phyloP scores from a whole-genome alignment of 1,140 invertebrate species.

The Euura lappo region DNA sequence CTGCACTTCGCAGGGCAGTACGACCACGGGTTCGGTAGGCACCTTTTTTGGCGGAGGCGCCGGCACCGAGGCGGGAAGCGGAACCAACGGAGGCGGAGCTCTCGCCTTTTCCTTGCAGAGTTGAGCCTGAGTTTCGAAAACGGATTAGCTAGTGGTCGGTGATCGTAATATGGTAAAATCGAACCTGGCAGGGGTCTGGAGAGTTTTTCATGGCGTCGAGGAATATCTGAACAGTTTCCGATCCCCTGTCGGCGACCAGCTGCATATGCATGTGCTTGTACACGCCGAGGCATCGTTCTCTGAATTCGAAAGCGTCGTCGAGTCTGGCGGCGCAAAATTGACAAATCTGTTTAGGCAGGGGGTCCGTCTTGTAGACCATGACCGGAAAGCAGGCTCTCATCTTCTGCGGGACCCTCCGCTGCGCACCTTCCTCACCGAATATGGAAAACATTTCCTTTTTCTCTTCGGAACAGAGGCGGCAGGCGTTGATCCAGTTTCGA shows the following conservation, averaged over 20 bases:
- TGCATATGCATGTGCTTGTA: slow-evolving; percentile 47
- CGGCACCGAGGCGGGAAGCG: slow-evolving; percentile 38
- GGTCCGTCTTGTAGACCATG: slow-evolving; percentile 49
- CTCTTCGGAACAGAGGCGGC: slow-evolving; percentile 48
- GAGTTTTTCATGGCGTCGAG: slow-evolving; percentile 49
- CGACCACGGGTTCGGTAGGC: slow-evolving; percentile 29
- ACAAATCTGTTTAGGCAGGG: slow-evolving; percentile 51
- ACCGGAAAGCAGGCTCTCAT: slow-evolving; percentile 46
- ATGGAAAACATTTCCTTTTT: slow-evolving; percentile 47
- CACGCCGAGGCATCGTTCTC: slow-evolving; percentile 45
- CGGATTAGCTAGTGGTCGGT: not conserved
- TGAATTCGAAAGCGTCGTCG: slow-evolving; percentile 47
- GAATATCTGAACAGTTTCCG: slow-evolving; percentile 42
- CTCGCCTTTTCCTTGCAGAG: slow-evolving; percentile 46
- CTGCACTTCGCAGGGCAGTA: slow-evolving; percentile 48
- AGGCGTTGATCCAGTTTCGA: slow-evolving; percentile 40
- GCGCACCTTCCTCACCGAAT: slow-evolving; percentile 45
- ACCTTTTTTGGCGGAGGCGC: slow-evolving; percentile 28
- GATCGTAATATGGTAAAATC: not conserved
- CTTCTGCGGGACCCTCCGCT: slow-evolving; percentile 45
- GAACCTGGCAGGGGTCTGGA: slow-evolving; percentile 49
- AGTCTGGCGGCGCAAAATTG: slow-evolving; percentile 50
- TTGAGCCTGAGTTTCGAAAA: slow-evolving; percentile 34
- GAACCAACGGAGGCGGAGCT: slow-evolving; percentile 49
- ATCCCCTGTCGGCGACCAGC: slow-evolving; percentile 30